Percentiles rank a stretch among this genome's conserved stretches.
Evolutionary conservation across 2,888 invertebrate species (phyloP).

Genomic region (Apoda limacodes): DNA sequence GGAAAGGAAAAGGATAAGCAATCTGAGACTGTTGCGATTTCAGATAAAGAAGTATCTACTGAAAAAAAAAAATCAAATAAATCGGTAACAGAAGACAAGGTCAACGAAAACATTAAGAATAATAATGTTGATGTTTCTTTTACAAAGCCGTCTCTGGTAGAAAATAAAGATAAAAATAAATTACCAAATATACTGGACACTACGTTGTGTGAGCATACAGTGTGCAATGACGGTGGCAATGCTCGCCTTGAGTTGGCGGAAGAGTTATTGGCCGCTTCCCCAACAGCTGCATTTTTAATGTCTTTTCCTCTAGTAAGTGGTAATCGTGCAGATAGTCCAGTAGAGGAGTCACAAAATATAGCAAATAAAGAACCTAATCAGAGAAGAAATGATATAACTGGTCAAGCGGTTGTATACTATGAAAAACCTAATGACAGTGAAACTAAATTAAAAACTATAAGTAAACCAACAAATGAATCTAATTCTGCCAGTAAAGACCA

Average conservation of each 20-base stretch:
- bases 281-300: slow-evolving; percentile 81
- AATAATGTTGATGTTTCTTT: no score
- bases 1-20: neutral
- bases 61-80: slow-evolving; percentile 21
- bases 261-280: slow-evolving; percentile 70
- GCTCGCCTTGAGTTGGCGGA: slow-evolving; percentile 69
- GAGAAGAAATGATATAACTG: slow-evolving; percentile 26
- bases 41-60: slow-evolving; percentile 4
- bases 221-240: slow-evolving; percentile 66
- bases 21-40: neutral
- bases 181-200: slow-evolving; percentile 47
- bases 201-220: slow-evolving; percentile 49
- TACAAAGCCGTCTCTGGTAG: slow-evolving; percentile 25
- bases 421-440: slow-evolving; percentile 31
- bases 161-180: slow-evolving; percentile 46
- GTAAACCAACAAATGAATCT: slow-evolving; percentile 26
- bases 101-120: slow-evolving; percentile 13
- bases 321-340: slow-evolving; percentile 61
- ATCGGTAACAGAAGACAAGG: slow-evolving; percentile 18
- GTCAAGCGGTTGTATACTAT: slow-evolving; percentile 30
- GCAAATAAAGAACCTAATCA: slow-evolving; percentile 25
- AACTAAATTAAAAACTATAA: slow-evolving; percentile 26
- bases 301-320: slow-evolving; percentile 80
- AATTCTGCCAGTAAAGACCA: slow-evolving; percentile 28
- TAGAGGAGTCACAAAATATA: slow-evolving; percentile 40